Conservation (phyloP, 2,113 vertebrate genomes). For the Ursus arctos region DNA sequence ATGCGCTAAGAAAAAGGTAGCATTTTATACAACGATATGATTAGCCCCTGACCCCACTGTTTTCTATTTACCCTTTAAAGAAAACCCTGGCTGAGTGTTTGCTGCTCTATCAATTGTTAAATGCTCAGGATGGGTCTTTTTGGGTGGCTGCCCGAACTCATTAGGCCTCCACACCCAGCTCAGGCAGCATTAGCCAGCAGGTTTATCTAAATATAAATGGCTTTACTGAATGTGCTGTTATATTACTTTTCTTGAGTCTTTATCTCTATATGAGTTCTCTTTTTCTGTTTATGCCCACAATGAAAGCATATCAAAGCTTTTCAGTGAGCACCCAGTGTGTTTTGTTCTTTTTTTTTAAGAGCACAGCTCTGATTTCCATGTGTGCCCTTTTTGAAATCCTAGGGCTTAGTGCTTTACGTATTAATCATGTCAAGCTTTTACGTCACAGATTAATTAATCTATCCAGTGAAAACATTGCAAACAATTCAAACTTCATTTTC, state of each 20-base stretch:
- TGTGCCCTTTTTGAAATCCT: neutral
- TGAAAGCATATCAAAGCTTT: constrained; percentile 65
- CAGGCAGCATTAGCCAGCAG: neutral
- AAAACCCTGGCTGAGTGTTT: constrained; percentile 8
- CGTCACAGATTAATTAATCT: constrained; percentile 55
- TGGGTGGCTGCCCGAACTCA: neutral
- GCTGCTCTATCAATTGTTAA: constrained; percentile 27
- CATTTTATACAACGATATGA: neutral
- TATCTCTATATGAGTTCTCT: constrained; percentile 43
- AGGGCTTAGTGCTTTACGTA: neutral
- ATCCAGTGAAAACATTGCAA: neutral
- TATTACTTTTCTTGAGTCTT: constrained; percentile 30
- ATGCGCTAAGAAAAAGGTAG: neutral
- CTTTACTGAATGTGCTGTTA: neutral
- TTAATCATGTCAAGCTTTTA: neutral
- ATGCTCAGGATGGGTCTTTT: neutral
- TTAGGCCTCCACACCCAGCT: neutral
- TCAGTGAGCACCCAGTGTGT: neutral
- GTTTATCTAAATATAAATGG: constrained; percentile 58
- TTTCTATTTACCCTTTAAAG: constrained; percentile 59
- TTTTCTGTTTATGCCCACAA: constrained; percentile 44
- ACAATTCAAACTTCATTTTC: constrained; percentile 33
- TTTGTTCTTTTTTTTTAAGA: neutral
- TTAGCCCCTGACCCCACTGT: neutral
- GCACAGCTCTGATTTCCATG: neutral